Evolutionary conservation across 2,113 vertebrate genomes (phyloP).

Genomic region (Thalassarche chlororhynchos): DNA sequence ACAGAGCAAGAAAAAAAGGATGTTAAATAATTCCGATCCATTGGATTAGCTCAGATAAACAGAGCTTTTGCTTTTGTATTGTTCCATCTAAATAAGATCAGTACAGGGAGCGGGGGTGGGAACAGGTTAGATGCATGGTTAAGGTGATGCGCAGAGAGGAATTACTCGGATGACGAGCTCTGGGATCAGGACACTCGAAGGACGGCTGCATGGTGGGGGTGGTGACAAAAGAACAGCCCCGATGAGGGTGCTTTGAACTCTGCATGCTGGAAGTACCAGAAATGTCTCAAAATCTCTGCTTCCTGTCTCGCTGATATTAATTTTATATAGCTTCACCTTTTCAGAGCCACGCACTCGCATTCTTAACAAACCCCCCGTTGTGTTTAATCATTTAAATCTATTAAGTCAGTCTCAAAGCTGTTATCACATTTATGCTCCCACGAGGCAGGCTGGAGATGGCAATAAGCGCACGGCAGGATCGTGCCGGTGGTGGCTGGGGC

Average conservation of each 20-base stretch:
- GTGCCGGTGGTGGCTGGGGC: fast-evolving
- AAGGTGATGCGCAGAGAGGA: background rate
- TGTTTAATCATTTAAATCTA: background rate
- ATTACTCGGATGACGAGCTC: background rate
- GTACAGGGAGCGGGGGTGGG: background rate
- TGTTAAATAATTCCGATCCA: conserved; percentile 17
- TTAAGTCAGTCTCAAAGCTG: background rate
- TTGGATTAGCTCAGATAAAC: conserved; percentile 6
- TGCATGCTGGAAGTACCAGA: background rate
- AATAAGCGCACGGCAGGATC: fast-evolving
- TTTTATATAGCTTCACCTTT: background rate
- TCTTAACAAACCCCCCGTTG: background rate
- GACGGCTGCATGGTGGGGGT: background rate
- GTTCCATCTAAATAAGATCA: background rate
- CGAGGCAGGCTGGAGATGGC: background rate
- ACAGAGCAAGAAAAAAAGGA: background rate
- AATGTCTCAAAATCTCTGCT: background rate
- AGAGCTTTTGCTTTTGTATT: conserved; percentile 6
- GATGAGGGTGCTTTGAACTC: background rate
- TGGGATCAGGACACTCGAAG: background rate
- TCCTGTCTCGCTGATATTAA: background rate
- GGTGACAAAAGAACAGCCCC: background rate
- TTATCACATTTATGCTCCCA: background rate
- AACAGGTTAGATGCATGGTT: background rate
- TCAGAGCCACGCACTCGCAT: background rate